Evolutionary conservation across 2,797 vertebrate species (phyloP), one percentile per base, ranked within the genome.

Genomic region (Phaenicophaeus curvirostris): DNA sequence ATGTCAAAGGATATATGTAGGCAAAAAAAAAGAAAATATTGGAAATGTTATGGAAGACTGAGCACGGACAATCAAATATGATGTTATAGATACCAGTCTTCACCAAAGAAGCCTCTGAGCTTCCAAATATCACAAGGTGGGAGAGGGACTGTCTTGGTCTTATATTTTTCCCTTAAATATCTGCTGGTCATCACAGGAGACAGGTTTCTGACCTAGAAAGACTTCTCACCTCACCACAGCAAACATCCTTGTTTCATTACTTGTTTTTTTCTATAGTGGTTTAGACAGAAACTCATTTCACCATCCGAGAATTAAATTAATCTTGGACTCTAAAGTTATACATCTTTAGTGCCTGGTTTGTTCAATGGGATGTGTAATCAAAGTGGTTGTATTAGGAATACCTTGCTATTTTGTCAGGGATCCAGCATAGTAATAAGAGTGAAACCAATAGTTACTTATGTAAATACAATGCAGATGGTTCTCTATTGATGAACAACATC

Each of bases 391-490:
- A 66, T 82, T 76, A 92, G 77, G 35, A 90, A 69, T 76, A 89
- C 37, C 14, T 94, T 73, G 27, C 27, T 92, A 62, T 92, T 94
- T 93, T 93, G 66, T 85, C 62, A 58, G 73, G 44, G 42, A 89
- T 94, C 53, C 81, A 91, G 58, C 57, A 68, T 3, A 24, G 23
- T 67, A 84, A 89, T 90, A 92, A 89, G 76, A 90, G 30, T 89
- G 24, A 81, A 94, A 92, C 46, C n/a, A 68, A 71, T 57, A 89
- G 69, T 95, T 92, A 89, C 66, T 72, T 87, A 86, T 39, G 67
- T 88, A 95, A 96, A 96, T 88, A 89, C 68, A 94, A 93, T 94
- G 84, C 92, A 96, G 92, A 95, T 92, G 84, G 81, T 84, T 93
- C 42, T 48, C 46, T 80, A 85, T 73, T 93, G 89, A 91, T 73